Evolutionary conservation across 2,113 vertebrate genomes (phyloP), one percentile per base, ranked within the genome.

Genomic region (Nansenia antarctica): DNA sequence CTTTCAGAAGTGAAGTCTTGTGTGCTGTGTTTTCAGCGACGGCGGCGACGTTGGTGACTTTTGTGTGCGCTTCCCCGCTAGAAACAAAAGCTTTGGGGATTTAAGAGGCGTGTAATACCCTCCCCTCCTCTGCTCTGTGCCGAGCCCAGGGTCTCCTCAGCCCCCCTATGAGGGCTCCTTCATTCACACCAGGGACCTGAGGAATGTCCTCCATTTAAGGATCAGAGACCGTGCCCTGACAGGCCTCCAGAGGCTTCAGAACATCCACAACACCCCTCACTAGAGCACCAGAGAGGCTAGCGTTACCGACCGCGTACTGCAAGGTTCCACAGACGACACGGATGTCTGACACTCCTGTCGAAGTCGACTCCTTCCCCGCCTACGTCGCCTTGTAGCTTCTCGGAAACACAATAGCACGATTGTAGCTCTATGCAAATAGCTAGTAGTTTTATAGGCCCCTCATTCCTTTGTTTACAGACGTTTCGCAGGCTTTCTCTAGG

Each of bases 391-490:
- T n/a, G n/a, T n/a, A n/a, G 45, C 5, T 20, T 76, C 11, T 65
- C 42, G 49, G 57, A 35, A 37, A 34, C 70, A 73, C 27, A n/a
- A n/a, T n/a, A n/a, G n/a, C n/a, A 62, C 45, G 74, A 73, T 62
- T 82, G 64, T 80, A 79, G 75, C 84, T 79, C 82, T 71, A 85
- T 78, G 81, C 57, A 76, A 85, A 75, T 65, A 78, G 76, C 62
- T 66, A 49, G 73, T 76, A 77, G 65, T 82, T 87, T 24, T 77
- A 73, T 68, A 58, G 69, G n/a, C 64, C 69, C 72, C 53, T 78
- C 65, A 69, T 78, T 80, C 70, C 67, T 79, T 83, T 88, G 85
- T 88, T 85, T 86, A 87, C 70, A 71, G 72, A 74, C 64, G 65
- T 84, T 77, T 85, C 83, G 82, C 80, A 80, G 62, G 76, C n/a